Base-by-base conservation (phyloP, 2,888 invertebrate genomes). In the Drosophila incognita region DNA sequence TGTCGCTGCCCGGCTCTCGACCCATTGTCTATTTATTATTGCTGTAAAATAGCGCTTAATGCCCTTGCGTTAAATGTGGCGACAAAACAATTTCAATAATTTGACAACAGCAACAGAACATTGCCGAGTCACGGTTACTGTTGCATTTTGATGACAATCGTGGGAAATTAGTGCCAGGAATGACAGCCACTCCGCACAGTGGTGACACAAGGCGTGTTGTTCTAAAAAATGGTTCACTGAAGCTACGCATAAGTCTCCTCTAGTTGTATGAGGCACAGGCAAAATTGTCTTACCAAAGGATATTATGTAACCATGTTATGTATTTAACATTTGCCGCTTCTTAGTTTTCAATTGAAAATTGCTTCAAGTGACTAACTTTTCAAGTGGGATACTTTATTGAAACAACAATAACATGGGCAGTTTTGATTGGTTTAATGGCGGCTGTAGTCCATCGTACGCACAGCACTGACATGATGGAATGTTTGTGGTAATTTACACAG, bases 81-180 rank as follows among this genome's bases (percentile, higher is more conserved):
- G 31, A 40, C 35, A 49, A 33, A 79, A 73, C 69, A 66, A 74
- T 74, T 74, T 58, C 31, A 79, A 69, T 57, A 58, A 64, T 76
- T 54, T 58, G 46, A 59, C 33, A 48, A 29, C 56, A 48, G 24
- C 38, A 60, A 58, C 38, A 48, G 18, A 52, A 52, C 10, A 4
- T 27, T 56, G 42, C 35, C 48, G 29, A 11, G 27, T 33, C 53
- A 42, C 51, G 58, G 58, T 68, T 68, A 29, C 65, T 24, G 31
- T 68, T 59, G 40, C 64, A 72, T 71, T 82, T 54, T 59, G 61
- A 71, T 69, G 78, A 71, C 71, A 89, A 70, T 79, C 71, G 60
- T 65, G 79, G 48, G 66, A 72, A 89, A 87, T 87, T 81, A 84
- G 75, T 67, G 73, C 38, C 60, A 36, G 49, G 62, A 66, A 52